Evolutionary conservation across 2,113 vertebrate species (phyloP).

Genomic region (Indicator maculatus): DNA sequence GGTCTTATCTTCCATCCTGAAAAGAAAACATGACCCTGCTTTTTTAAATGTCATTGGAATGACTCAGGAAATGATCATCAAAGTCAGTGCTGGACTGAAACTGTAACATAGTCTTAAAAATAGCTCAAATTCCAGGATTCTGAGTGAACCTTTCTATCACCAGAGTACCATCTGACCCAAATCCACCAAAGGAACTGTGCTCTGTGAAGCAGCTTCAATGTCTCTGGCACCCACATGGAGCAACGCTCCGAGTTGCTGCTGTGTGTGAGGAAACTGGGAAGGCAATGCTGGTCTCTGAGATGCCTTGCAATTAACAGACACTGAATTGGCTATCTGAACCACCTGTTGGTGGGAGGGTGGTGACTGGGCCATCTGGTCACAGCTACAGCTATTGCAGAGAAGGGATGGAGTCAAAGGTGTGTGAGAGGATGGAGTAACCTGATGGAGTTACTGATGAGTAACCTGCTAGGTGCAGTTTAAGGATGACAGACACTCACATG

Average conservation of each 20-base stretch:
- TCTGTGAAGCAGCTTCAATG: not conserved
- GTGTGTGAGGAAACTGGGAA: not conserved
- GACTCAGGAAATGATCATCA: not conserved
- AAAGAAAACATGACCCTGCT: not conserved
- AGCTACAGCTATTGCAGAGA: not conserved
- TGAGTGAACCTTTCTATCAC: not conserved
- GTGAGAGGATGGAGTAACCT: not conserved
- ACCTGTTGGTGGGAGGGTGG: accelerated
- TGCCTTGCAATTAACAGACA: not conserved
- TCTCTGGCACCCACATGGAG: accelerated
- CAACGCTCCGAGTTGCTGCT: not conserved
- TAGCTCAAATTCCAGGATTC: not conserved
- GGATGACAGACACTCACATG: not conserved
- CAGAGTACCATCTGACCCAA: not conserved
- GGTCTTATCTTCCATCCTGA: not conserved
- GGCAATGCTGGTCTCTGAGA: not conserved
- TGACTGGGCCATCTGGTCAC: not conserved
- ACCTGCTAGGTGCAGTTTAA: not conserved
- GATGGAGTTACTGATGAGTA: not conserved
- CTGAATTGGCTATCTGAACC: accelerated
- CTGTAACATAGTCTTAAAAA: not conserved
- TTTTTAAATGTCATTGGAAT: not conserved
- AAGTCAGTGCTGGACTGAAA: not conserved
- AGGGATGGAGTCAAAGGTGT: not conserved
- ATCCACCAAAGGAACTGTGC: not conserved